Base-by-base conservation (phyloP, 30 jellyfish, hydroid and myxozoan species). In the Turritopsis dohrnii region DNA sequence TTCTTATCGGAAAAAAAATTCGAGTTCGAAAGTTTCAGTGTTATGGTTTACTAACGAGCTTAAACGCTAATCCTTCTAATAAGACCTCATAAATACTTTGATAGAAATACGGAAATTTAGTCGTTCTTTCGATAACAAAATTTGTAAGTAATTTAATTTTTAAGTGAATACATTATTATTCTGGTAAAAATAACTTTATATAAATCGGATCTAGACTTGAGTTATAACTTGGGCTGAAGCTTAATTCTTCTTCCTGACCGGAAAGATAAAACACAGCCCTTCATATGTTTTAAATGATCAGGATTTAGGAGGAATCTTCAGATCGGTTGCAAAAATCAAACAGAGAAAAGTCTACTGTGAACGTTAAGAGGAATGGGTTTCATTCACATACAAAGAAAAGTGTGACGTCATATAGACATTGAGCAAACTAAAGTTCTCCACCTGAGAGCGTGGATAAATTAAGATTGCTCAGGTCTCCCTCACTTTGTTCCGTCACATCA, bases 361-460 rank as follows among this genome's bases (percentile, higher is more conserved):
- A n/a, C n/a, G n/a, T n/a, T n/a, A n/a, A n/a, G n/a, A n/a, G n/a
- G 60, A 41, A 41, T 41, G 9, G 60, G 13, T 41, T 41, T 41
- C 60, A 41, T 41, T 13, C 60, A 41, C 60, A 41, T 41, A 41
- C 9, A 41, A 41, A 41, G 60, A 13, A 41, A 41, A 41, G 13
- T 13, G 5, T 41, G 60, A 41, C 60, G 60, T 41, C 5, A 41
- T 5, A 41, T 3, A 41, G 5, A 41, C 60, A 41, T 3, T 13
- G 13, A 41, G 9, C 60, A 5, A 3, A 41, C 30, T 27, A 69
- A 69, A 69, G 28, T 1, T 69, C 77, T 69, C 77, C 77, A 69
- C 77, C 77, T n/a, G 77, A 69, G 28, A 69, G 30, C 9, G 77
- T 69, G 9, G 77, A 69, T 27, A 69, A 69, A 69, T 69, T 27